Evolutionary conservation across 2,888 invertebrate species (phyloP), one percentile per base, ranked within the genome.

Genomic region (Dynastes tityus): DNA sequence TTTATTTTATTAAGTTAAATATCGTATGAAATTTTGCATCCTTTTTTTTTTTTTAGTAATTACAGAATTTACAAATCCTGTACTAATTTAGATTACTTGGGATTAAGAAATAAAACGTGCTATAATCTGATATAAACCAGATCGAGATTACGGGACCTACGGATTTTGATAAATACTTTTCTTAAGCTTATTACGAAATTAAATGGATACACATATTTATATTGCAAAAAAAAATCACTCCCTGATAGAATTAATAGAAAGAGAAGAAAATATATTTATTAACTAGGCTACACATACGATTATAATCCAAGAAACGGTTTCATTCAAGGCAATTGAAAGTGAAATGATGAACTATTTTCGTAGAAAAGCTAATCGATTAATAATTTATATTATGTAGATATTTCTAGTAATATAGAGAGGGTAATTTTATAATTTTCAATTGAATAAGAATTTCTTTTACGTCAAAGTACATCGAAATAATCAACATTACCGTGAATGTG

Each of bases 251-350:
- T 16, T 16, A 8, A 45, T 45, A 11, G 45, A 45, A 9, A 45
- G 11, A 45, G 45, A 16, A 32, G 16, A 37, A 55, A 32, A 27
- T 27, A 9, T 49, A 45, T 49, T 2, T 49, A 32, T 45, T 49
- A 68, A 13, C 68, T 51, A 37, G 49, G n/a, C 68, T 45, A n/a
- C 49, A 71, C 27, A 49, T 71, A 71, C 22, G 37, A 55, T 49
- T 55, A 27, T 13, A n/a, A 29, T 55, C 71, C 2, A 71, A 71
- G 55, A 71, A 71, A 58, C 53, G 32, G 32, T 40, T 68, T 51
- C 22, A 58, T 71, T 71, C 71, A 71, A 71, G 71, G 71, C 37
- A 40, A 71, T 40, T 16, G 71, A 55, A 71, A 71, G 71, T 71
- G 58, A 58, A 40, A 71, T 37, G 68, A 27, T 22, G 55, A 6